A percentile compares a stretch with the other conserved stretches of the same genome.
These are phyloP conservation scores for Heterotis niloticus DNA, from an alignment of 2,113 vertebrate genomes.

Conservation along the genomic window DNA sequence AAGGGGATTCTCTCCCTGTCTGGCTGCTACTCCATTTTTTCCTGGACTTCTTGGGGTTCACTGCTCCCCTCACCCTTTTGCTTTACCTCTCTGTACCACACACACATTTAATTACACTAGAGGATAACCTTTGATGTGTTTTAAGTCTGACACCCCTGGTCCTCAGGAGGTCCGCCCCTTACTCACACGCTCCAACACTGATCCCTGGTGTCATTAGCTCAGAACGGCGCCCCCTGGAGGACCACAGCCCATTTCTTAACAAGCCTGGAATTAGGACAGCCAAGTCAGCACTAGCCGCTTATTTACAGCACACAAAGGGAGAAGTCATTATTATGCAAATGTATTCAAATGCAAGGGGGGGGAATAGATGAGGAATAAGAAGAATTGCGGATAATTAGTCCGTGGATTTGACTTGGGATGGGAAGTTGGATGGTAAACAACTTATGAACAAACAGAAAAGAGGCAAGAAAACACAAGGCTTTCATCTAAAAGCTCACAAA, in stretches of 20 bases:
- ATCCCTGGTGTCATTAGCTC: slow-evolving; percentile 22
- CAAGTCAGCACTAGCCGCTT: slow-evolving; percentile 47
- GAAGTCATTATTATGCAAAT: slow-evolving; percentile 70
- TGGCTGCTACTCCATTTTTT: not conserved
- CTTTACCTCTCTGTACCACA: slow-evolving; percentile 4
- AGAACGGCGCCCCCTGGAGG: slow-evolving; percentile 42
- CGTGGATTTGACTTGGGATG: slow-evolving; percentile 57
- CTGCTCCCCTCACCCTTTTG: slow-evolving; percentile 2
- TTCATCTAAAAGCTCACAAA: slow-evolving; percentile 57
- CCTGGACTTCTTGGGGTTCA: not conserved
- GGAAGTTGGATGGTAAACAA: slow-evolving; percentile 67
- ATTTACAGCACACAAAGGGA: slow-evolving; percentile 47
- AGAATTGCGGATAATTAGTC: slow-evolving; percentile 65
- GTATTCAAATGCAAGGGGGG: slow-evolving; percentile 50
- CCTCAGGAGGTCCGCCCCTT: slow-evolving; percentile 7
- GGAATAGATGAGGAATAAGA: slow-evolving; percentile 60
- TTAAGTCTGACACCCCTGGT: slow-evolving; percentile 28
- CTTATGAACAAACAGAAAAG: slow-evolving; percentile 49
- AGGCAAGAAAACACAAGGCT: slow-evolving; percentile 45
- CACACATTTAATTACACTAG: slow-evolving; percentile 29
- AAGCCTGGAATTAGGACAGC: slow-evolving; percentile 57
- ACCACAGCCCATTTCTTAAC: slow-evolving; percentile 43
- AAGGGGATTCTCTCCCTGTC: not conserved
- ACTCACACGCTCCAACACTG: slow-evolving; percentile 9
- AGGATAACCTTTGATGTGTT: slow-evolving; percentile 34